A percentile compares a stretch with the other conserved stretches of the same genome.
phyloP scores from a whole-genome alignment of 1,140 invertebrate species.

The Listronotus oregonensis region DNA sequence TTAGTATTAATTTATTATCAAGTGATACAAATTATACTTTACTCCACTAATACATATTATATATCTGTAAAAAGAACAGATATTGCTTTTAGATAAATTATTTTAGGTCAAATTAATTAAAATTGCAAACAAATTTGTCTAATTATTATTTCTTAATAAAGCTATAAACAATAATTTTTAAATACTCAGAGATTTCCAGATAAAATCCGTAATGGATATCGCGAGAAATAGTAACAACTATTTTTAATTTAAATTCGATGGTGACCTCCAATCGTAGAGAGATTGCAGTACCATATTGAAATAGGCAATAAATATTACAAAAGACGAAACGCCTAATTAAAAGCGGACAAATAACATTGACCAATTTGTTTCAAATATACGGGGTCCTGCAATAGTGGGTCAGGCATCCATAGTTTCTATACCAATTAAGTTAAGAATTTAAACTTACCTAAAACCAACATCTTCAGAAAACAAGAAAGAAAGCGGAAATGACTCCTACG shows the following conservation, averaged over 20 bases:
- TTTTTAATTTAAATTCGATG: constrained; percentile 24
- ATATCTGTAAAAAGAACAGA: too few relatives aligned
- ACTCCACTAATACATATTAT: too few relatives aligned
- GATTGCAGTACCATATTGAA: constrained; percentile 32
- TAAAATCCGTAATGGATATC: constrained; percentile 21
- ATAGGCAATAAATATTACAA: constrained; percentile 35
- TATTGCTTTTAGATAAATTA: too few relatives aligned
- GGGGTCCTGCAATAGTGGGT: too few relatives aligned
- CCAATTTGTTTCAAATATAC: constrained; percentile 20
- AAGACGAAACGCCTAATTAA: constrained; percentile 32
- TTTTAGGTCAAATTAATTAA: constrained; percentile 26
- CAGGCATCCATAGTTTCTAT: too few relatives aligned
- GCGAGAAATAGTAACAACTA: constrained; percentile 9
- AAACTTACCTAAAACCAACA: too few relatives aligned
- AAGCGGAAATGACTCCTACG: too few relatives aligned
- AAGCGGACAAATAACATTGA: constrained; percentile 22
- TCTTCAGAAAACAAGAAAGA: too few relatives aligned
- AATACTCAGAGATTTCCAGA: constrained; percentile 15
- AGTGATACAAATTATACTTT: too few relatives aligned
- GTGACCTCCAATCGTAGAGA: constrained; percentile 29
- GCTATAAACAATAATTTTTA: constrained; percentile 28
- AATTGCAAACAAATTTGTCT: constrained; percentile 16
- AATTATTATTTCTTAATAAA: constrained; percentile 29
- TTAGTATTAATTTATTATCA: too few relatives aligned
- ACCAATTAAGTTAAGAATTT: too few relatives aligned